Conservation (phyloP, 1,140 invertebrate genomes). For the Sogatella furcifera region DNA sequence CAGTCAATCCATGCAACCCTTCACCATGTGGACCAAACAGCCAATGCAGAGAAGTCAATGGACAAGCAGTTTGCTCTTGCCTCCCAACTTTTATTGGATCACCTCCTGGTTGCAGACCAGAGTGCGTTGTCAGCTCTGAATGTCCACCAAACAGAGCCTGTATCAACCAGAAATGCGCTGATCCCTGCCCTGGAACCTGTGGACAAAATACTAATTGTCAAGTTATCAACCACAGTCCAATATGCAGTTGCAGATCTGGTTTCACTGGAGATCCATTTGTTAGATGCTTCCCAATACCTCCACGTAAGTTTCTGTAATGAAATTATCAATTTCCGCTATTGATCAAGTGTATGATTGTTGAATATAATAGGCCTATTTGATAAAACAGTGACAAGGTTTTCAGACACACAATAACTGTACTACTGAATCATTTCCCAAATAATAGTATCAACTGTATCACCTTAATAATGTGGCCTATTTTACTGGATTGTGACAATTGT, state of each 20-base stretch:
- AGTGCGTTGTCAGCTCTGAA: conserved; percentile 37
- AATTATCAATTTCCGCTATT: too few relatives aligned
- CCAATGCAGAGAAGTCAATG: conserved; percentile 48
- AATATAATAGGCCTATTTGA: too few relatives aligned
- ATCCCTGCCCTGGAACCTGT: conserved; percentile 41
- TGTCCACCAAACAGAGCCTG: conserved; percentile 36
- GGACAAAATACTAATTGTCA: conserved; percentile 48
- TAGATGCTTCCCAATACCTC: conserved; percentile 29
- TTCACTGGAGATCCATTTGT: conserved; percentile 62
- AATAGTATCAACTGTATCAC: too few relatives aligned
- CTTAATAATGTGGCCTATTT: too few relatives aligned
- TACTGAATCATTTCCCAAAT: too few relatives aligned
- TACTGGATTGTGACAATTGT: too few relatives aligned
- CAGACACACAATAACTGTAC: too few relatives aligned
- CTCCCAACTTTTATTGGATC: conserved; percentile 33
- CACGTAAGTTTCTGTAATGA: conserved; percentile 18
- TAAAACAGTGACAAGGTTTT: too few relatives aligned
- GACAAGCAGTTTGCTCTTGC: conserved; percentile 44
- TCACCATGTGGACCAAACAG: conserved; percentile 47
- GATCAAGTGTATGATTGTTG: too few relatives aligned
- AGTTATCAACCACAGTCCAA: conserved; percentile 64
- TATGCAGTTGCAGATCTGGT: conserved; percentile 53
- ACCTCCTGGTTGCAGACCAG: conserved; percentile 40
- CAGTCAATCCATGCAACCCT: conserved; percentile 35
- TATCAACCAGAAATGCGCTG: conserved; percentile 38